These are phyloP conservation scores for Lysiphlebus fabarum DNA, from an alignment of 1,140 invertebrate species.

Conservation along the genomic window DNA sequence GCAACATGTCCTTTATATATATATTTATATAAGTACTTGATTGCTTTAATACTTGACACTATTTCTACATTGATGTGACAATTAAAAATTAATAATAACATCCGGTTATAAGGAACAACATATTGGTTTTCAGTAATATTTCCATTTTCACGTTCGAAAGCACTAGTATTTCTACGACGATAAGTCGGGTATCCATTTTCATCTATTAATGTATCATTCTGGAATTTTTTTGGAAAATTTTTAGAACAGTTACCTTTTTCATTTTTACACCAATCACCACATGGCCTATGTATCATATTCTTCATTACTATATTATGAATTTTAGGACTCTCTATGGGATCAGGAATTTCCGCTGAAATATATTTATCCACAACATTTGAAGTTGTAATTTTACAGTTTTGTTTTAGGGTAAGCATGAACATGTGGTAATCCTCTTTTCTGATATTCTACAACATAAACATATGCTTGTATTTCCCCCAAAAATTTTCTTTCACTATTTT, in stretches of 20 bases:
- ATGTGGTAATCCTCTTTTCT: constrained; percentile 20
- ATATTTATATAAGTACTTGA: constrained; percentile 19
- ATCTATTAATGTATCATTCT: constrained; percentile 34
- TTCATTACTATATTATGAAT: constrained; percentile 19
- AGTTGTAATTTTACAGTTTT: constrained; percentile 22
- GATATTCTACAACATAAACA: constrained; percentile 13
- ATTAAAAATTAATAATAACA: constrained; percentile 14
- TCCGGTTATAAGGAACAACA: constrained; percentile 18
- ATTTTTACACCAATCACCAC: constrained; percentile 31
- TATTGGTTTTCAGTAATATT: constrained; percentile 2
- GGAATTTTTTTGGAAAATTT: constrained; percentile 39
- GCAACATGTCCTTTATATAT: constrained; percentile 18
- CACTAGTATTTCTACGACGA: constrained; percentile 14
- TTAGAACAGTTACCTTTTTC: constrained; percentile 28
- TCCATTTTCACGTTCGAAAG: neutral
- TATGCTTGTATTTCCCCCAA: constrained; percentile 11
- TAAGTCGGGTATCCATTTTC: constrained; percentile 36
- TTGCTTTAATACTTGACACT: constrained; percentile 11
- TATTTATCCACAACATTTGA: constrained; percentile 23
- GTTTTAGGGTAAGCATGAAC: constrained; percentile 28
- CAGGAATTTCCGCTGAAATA: constrained; percentile 28
- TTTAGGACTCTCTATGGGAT: constrained; percentile 16
- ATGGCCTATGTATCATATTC: constrained; percentile 38
- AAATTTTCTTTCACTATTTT: constrained; percentile 13
- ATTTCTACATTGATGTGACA: constrained; percentile 21